A percentile compares a stretch with the other conserved stretches of the same genome.
These are phyloP conservation scores for Graphium colonna DNA, from an alignment of 2,888 invertebrate genomes.

Conservation along the genomic window DNA sequence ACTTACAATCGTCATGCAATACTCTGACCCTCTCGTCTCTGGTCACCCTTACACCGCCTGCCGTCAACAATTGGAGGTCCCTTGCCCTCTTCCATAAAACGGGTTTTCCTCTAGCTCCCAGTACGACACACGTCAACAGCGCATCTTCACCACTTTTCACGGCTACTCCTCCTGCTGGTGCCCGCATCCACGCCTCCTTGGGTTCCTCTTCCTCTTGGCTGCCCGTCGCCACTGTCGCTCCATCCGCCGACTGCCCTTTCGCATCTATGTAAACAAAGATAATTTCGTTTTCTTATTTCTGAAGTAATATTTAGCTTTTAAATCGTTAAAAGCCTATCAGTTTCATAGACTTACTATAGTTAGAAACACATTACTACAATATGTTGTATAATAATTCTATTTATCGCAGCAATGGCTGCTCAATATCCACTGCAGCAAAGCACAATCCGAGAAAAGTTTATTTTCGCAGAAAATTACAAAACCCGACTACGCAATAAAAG, in stretches of 20 bases:
- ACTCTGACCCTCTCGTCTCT: slow-evolving; percentile 86
- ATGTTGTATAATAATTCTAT: too few species aligned
- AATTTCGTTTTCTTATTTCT: too few species aligned
- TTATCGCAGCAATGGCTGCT: too few species aligned
- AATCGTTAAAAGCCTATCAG: too few species aligned
- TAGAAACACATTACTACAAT: too few species aligned
- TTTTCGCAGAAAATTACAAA: too few species aligned
- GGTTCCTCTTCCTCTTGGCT: slow-evolving; percentile 57
- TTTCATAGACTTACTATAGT: too few species aligned
- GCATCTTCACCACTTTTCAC: slow-evolving; percentile 85
- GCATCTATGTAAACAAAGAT: slow-evolving; percentile 25
- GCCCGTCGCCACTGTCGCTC: slow-evolving; percentile 49
- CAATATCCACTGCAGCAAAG: too few species aligned
- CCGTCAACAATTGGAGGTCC: slow-evolving; percentile 85
- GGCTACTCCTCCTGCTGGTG: slow-evolving; percentile 59
- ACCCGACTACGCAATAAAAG: too few species aligned
- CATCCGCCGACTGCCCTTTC: slow-evolving; percentile 46
- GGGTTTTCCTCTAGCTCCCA: slow-evolving; percentile 84
- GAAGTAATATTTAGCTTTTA: too few species aligned
- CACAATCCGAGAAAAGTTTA: too few species aligned
- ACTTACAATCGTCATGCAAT: slow-evolving; percentile 88
- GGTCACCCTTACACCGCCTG: slow-evolving; percentile 86
- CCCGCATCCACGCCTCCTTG: slow-evolving; percentile 62
- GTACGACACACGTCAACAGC: slow-evolving; percentile 88
- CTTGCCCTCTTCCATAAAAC: slow-evolving; percentile 88